Percentiles rank a stretch among this genome's conserved stretches.
Evolutionary conservation across 2,888 invertebrate genomes (phyloP).

Genomic region (Morpho helenor): DNA sequence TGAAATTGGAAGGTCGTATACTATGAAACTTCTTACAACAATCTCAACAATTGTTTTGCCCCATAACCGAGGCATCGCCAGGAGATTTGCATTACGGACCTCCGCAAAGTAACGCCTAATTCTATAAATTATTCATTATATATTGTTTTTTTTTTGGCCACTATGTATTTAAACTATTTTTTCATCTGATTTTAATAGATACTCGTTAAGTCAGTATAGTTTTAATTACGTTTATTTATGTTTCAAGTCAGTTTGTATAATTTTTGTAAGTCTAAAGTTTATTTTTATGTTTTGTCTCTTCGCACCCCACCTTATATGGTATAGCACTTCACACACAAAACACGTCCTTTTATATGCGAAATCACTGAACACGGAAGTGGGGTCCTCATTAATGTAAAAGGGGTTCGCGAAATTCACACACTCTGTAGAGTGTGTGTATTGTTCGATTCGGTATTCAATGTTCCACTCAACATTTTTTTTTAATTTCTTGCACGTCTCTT

Average conservation of each 20-base stretch:
- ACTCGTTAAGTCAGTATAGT: too few relatives aligned
- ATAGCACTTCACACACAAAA: slow-evolving; percentile 20
- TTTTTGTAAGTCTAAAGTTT: not conserved
- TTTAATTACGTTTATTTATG: too few relatives aligned
- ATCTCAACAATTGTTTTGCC: too few relatives aligned
- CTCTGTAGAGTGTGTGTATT: slow-evolving; percentile 20
- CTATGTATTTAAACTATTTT: too few relatives aligned
- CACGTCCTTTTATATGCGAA: slow-evolving; percentile 20
- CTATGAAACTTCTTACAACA: too few relatives aligned
- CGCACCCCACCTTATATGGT: slow-evolving; percentile 16
- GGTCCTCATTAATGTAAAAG: slow-evolving; percentile 26
- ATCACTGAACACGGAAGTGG: slow-evolving; percentile 26
- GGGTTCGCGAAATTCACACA: slow-evolving; percentile 26
- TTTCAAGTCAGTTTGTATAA: not conserved
- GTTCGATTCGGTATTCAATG: slow-evolving; percentile 23
- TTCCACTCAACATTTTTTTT: slow-evolving; percentile 22
- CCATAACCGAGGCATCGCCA: too few relatives aligned
- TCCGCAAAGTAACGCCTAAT: too few relatives aligned
- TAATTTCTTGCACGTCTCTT: slow-evolving; percentile 16
- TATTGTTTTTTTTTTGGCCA: too few relatives aligned
- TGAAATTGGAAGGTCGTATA: too few relatives aligned
- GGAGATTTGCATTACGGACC: too few relatives aligned
- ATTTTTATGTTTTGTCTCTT: slow-evolving; percentile 8
- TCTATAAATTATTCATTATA: too few relatives aligned
- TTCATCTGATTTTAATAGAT: too few relatives aligned